Conservation (phyloP, 2,888 invertebrate species). For the Mechanitis mazaeus region DNA sequence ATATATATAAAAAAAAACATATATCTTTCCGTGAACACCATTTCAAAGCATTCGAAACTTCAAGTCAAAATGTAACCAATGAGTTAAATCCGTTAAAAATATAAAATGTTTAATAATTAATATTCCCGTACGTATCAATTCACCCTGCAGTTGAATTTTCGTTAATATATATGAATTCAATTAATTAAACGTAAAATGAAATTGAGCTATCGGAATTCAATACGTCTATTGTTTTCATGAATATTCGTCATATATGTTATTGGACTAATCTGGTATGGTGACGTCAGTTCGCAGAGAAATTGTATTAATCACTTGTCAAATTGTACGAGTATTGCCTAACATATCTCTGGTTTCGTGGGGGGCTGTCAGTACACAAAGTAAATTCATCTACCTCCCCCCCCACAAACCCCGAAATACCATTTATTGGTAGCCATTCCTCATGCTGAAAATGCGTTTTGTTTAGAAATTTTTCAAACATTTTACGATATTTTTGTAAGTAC, state of each 20-base stretch:
- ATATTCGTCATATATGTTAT: constrained; percentile 6
- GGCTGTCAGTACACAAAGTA: constrained; percentile 44
- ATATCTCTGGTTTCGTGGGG: constrained; percentile 42
- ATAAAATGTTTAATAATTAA: too few relatives aligned
- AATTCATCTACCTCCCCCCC: constrained; percentile 36
- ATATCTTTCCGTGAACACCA: too few relatives aligned
- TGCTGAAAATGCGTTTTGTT: background rate
- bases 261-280: constrained; percentile 41
- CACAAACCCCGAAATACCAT: constrained; percentile 18
- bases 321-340: constrained; percentile 45
- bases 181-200: background rate
- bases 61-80: too few relatives aligned
- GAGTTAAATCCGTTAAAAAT: too few relatives aligned
- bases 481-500: too few relatives aligned
- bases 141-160: too few relatives aligned
- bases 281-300: constrained; percentile 56
- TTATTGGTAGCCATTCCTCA: constrained; percentile 26
- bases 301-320: constrained; percentile 74
- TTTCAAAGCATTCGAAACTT: too few relatives aligned
- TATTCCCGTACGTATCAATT: too few relatives aligned
- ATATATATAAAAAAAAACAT: too few relatives aligned
- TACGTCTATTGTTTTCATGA: constrained; percentile 5
- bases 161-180: too few relatives aligned
- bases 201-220: background rate
- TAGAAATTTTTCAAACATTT: too few relatives aligned